Evolutionary conservation across 2,113 vertebrate genomes (phyloP).

Genomic region (Barnardius zonarius): DNA sequence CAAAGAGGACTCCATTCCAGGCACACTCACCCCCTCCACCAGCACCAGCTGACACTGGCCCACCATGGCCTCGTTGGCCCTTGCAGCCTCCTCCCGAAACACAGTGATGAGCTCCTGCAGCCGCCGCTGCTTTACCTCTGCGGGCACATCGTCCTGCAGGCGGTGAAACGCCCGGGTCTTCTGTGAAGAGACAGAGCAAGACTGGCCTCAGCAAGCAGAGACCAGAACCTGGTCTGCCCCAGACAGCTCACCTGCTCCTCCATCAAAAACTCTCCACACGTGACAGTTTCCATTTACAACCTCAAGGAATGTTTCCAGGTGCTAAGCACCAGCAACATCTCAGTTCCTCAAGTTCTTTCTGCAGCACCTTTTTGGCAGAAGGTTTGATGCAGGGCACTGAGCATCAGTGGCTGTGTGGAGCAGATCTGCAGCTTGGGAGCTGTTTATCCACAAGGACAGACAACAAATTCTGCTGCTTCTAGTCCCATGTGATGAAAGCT

Average conservation of each 20-base stretch:
- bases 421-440: background rate
- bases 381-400: background rate
- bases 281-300: background rate
- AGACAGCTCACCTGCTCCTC: background rate
- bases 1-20: background rate
- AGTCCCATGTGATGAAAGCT: too few relatives aligned
- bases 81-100: constrained; percentile 36
- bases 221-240: background rate
- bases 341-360: background rate
- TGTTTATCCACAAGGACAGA: background rate
- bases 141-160: constrained; percentile 32
- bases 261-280: background rate
- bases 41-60: constrained; percentile 53
- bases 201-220: rapidly evolving
- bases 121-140: background rate
- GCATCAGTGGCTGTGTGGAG: background rate
- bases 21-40: constrained; percentile 57
- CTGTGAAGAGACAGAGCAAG: background rate
- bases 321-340: rapidly evolving
- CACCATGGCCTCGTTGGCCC: background rate
- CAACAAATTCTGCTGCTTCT: background rate
- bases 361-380: background rate
- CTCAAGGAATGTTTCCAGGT: background rate
- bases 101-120: constrained; percentile 37
- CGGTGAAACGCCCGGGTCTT: constrained; percentile 33